These are phyloP conservation scores for Parnassius orleans DNA, from an alignment of 2,888 invertebrate genomes.

Conservation along the genomic window DNA sequence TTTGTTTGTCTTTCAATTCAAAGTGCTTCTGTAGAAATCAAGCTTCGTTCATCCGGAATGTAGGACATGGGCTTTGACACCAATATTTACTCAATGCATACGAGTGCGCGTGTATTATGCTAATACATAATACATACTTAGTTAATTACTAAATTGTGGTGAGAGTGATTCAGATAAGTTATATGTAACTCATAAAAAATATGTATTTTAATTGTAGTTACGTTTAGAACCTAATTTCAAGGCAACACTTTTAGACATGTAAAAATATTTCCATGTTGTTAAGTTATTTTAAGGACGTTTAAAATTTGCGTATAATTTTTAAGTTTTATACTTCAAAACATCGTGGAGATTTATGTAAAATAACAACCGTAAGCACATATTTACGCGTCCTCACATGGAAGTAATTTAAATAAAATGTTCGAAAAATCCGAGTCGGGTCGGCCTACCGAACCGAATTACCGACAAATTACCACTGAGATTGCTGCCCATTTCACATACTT, in stretches of 20 bases:
- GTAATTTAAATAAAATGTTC: slow-evolving; percentile 8
- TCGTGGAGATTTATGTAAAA: too few species aligned
- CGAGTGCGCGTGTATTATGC: background rate
- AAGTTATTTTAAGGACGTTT: too few species aligned
- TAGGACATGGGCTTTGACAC: slow-evolving; percentile 23
- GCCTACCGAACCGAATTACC: slow-evolving; percentile 10
- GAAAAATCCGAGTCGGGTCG: background rate
- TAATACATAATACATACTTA: background rate
- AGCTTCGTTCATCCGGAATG: slow-evolving; percentile 14
- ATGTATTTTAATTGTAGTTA: too few species aligned
- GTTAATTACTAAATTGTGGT: too few species aligned
- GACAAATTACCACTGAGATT: slow-evolving; percentile 10
- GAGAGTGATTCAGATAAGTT: too few species aligned
- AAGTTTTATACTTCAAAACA: too few species aligned
- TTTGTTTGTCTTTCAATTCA: slow-evolving; percentile 14
- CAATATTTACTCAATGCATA: slow-evolving; percentile 5
- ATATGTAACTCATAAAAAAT: too few species aligned
- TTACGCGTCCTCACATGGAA: slow-evolving; percentile 1
- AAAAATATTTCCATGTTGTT: background rate
- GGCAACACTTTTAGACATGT: background rate
- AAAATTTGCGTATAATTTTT: too few species aligned
- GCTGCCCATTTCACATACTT: slow-evolving; percentile 17
- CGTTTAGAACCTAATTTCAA: too few species aligned
- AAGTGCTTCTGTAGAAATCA: slow-evolving; percentile 18
- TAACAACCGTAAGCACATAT: background rate